These are phyloP conservation scores for Trichoplusia ni DNA, from an alignment of 1,140 invertebrate species.

Conservation along the genomic window DNA sequence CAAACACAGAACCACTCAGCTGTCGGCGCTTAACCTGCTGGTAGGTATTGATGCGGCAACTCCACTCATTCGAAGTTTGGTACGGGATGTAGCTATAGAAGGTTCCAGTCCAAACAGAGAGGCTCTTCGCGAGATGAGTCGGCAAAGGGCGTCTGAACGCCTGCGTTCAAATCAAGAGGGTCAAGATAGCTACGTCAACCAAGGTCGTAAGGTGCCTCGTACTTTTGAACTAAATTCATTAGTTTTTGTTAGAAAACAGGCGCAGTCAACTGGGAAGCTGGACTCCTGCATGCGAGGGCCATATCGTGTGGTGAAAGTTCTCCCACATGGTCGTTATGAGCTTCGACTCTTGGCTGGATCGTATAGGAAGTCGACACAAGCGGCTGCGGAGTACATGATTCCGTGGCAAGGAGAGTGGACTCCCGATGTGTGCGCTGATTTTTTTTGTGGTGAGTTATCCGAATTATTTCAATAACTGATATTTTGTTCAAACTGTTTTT, in stretches of 20 bases:
- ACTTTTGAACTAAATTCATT: not conserved
- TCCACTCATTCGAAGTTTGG: not conserved
- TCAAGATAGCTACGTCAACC: constrained; percentile 15
- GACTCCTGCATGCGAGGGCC: constrained; percentile 30
- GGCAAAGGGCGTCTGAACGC: not conserved
- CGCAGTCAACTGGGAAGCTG: constrained; percentile 25
- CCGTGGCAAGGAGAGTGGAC: not conserved
- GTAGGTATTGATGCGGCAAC: constrained; percentile 27
- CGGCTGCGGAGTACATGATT: constrained; percentile 21
- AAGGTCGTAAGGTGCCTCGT: not conserved
- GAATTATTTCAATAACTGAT: too few species aligned
- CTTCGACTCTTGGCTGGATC: constrained; percentile 24
- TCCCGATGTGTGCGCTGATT: not conserved
- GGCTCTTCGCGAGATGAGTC: constrained; percentile 5
- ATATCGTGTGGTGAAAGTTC: constrained; percentile 16
- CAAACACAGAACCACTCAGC: constrained; percentile 20
- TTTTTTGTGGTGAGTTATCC: not conserved
- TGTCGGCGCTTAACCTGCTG: constrained; percentile 10
- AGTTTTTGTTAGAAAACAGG: constrained; percentile 25
- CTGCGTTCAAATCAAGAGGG: not conserved
- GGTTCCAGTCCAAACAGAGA: constrained; percentile 15
- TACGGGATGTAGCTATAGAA: constrained; percentile 25
- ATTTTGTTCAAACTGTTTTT: too few species aligned
- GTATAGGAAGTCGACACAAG: constrained; percentile 33
- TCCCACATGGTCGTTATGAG: constrained; percentile 32